Percentiles rank a stretch among this genome's conserved stretches.
phyloP scores from a whole-genome alignment of 2,113 vertebrate species.

The Phodopus roborovskii region DNA sequence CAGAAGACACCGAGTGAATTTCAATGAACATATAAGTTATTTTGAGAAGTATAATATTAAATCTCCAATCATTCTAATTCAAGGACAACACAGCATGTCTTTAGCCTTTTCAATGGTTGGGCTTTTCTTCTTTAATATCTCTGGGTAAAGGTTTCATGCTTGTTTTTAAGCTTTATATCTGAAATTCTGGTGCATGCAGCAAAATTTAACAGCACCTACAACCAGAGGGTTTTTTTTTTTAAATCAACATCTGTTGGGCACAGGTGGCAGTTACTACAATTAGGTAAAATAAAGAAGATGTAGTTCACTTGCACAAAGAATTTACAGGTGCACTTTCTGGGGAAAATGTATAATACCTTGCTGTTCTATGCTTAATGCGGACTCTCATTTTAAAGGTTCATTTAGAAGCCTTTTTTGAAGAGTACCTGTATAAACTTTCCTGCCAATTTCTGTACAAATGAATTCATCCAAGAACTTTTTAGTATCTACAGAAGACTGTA shows the following conservation, averaged over 20 bases:
- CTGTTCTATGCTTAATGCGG: neutral
- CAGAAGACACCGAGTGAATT: neutral
- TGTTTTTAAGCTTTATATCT: neutral
- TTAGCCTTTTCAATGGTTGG: neutral
- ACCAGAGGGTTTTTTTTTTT: neutral
- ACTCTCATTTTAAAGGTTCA: neutral
- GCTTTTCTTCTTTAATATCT: neutral
- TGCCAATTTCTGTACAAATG: neutral
- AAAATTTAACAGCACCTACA: neutral
- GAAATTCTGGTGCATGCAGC: neutral
- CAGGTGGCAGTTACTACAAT: neutral
- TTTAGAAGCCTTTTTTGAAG: neutral
- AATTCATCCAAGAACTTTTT: neutral
- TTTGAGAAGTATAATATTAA: constrained; percentile 6
- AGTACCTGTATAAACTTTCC: neutral
- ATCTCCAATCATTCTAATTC: neutral
- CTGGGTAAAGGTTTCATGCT: neutral
- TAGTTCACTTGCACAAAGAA: neutral
- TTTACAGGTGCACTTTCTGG: neutral
- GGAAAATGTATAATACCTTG: neutral
- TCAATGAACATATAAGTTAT: neutral
- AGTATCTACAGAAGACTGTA: neutral
- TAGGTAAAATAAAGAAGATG: neutral
- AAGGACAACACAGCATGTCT: neutral
- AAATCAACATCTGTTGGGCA: neutral